phyloP scores from a whole-genome alignment of 1,140 invertebrate genomes.

The Philaenus spumarius region DNA sequence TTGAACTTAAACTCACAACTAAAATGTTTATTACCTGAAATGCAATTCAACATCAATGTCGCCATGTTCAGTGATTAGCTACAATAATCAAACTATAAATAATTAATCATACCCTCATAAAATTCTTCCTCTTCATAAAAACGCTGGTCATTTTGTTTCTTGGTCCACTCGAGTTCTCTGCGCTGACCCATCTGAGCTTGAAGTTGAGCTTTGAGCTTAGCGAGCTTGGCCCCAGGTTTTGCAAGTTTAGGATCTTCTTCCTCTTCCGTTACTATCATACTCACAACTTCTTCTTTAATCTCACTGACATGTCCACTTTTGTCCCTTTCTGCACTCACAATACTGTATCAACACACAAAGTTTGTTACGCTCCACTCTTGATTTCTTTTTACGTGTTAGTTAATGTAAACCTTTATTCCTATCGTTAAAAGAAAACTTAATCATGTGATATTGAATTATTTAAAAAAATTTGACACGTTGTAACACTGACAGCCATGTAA shows the following conservation, averaged over 20 bases:
- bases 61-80: neutral
- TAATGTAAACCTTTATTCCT: too few species aligned
- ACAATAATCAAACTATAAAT: neutral
- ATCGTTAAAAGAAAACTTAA: too few species aligned
- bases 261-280: slow-evolving; percentile 20
- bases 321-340: slow-evolving; percentile 19
- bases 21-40: too few species aligned
- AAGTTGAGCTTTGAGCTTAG: slow-evolving; percentile 53
- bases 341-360: slow-evolving; percentile 15
- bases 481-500: too few species aligned
- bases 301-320: slow-evolving; percentile 15
- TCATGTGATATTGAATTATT: too few species aligned
- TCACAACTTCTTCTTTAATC: slow-evolving; percentile 19
- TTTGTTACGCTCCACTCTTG: too few species aligned
- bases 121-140: slow-evolving; percentile 20
- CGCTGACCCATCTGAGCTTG: slow-evolving; percentile 53
- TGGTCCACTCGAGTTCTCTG: slow-evolving; percentile 50
- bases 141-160: slow-evolving; percentile 14
- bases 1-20: neutral
- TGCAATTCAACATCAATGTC: neutral
- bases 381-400: too few species aligned
- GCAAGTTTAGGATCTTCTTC: slow-evolving; percentile 34
- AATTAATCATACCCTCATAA: slow-evolving; percentile 18
- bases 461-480: too few species aligned
- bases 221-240: slow-evolving; percentile 53